Evolutionary conservation across 1,140 invertebrate species (phyloP).

Genomic region (Nebria ingens): DNA sequence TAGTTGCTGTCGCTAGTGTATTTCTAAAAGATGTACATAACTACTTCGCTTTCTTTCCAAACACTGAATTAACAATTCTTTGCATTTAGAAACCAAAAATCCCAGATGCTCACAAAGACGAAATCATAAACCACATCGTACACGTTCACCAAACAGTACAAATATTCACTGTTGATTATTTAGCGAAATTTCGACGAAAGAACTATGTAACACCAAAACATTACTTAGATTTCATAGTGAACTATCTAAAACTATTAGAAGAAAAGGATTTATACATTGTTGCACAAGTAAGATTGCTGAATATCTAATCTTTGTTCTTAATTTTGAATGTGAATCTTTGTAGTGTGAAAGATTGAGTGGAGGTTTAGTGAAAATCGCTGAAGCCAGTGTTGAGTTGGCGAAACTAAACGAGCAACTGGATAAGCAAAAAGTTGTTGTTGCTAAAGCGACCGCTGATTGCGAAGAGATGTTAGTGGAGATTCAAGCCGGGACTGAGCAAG

Average conservation of each 20-base stretch:
- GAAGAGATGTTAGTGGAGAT: slow-evolving; percentile 60
- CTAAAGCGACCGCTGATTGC: slow-evolving; percentile 63
- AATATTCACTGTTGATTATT: slow-evolving; percentile 60
- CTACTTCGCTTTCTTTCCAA: neutral
- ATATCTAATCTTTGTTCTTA: neutral
- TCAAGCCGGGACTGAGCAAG: slow-evolving; percentile 36
- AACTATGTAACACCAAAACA: slow-evolving; percentile 87
- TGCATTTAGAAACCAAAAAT: slow-evolving; percentile 48
- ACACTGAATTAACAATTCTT: slow-evolving; percentile 6
- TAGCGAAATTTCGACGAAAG: slow-evolving; percentile 55
- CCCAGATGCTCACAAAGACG: slow-evolving; percentile 50
- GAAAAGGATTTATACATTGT: slow-evolving; percentile 56
- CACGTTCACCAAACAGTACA: slow-evolving; percentile 67
- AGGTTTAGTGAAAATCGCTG: slow-evolving; percentile 67
- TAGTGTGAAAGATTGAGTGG: slow-evolving; percentile 55
- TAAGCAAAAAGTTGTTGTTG: slow-evolving; percentile 64
- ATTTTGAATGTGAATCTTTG: slow-evolving; percentile 13
- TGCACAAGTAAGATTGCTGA: slow-evolving; percentile 33
- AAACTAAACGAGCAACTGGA: slow-evolving; percentile 63
- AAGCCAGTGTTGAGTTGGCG: slow-evolving; percentile 61
- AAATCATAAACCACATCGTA: slow-evolving; percentile 71
- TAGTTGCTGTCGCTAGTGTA: slow-evolving; percentile 73
- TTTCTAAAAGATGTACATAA: slow-evolving; percentile 47
- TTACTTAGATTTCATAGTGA: slow-evolving; percentile 75
- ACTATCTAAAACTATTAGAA: slow-evolving; percentile 62